Base-by-base conservation (phyloP, 2,113 vertebrate species). In the Microtus richardsoni region DNA sequence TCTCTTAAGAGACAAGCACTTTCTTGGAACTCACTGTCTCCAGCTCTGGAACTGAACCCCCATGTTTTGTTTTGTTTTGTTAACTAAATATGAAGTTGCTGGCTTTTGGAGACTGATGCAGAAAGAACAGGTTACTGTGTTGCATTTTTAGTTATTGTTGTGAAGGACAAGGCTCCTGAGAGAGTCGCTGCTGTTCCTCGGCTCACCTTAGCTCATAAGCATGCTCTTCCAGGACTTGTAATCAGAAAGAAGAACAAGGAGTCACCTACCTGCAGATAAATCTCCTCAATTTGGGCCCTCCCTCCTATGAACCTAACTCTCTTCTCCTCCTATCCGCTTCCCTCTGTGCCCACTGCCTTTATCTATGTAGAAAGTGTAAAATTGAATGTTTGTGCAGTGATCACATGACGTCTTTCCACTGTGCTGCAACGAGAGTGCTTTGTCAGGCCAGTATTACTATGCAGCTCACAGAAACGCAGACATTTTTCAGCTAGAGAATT, bases 401-500 rank as follows among this genome's bases (percentile, higher is more conserved):
- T 96, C 92, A 86, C n/a, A 30, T 94, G 91, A 91, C 75, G 47
- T 77, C 39, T 95, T 93, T 88, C 84, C 73, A 64, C 52, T 86
- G 80, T 86, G 93, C 88, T 92, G 58, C 66, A 11, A 28, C 39
- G 47, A 74, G 60, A 82, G 13, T 85, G 91, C 92, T 96, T 96
- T 95, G 88, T 96, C 85, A 52, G 92, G 33, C 93, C 77, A 70
- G 3, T 82, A 91, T 98, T 97, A 92, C 73, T 89, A 96, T 96
- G 96, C 96, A 91, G 92, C 92, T 97, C 97, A 97, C 97, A 98
- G 95, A 97, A 83, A 41, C 54, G 86, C 52, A 95, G 95, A 93
- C 82, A 79, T 85, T 94, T 97, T 93, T 79, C 93, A 91, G 62
- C 82, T 74, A 52, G 44, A 80, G 75, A 97, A 98, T 97, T 96